Percentiles rank a stretch among this genome's conserved stretches.
Conservation (phyloP, 2,888 invertebrate species). For the Congeria kusceri region DNA sequence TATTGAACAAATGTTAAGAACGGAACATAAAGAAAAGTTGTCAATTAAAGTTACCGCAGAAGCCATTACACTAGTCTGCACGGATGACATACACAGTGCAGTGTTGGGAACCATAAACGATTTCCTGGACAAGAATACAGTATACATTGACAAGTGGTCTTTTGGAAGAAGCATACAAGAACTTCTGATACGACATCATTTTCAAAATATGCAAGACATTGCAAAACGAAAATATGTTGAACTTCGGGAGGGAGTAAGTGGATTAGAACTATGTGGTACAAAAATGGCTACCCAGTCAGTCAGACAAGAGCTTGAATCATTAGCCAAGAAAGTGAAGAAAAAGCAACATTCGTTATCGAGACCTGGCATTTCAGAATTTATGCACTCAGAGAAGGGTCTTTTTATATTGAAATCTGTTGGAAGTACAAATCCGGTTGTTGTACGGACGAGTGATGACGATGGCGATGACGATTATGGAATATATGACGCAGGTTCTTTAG, state of each 20-base stretch:
- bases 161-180: constrained; percentile 26
- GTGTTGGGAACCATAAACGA: constrained; percentile 33
- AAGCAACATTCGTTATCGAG: background rate
- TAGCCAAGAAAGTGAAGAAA: background rate
- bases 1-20: constrained; percentile 10
- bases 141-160: constrained; percentile 25
- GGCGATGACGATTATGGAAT: too few species aligned
- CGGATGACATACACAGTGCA: constrained; percentile 40
- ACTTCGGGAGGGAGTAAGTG: constrained; percentile 25
- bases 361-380: constrained; percentile 2
- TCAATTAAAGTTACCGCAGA: background rate
- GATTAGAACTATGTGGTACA: constrained; percentile 37
- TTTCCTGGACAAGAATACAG: constrained; percentile 55
- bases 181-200: constrained; percentile 51
- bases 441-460: too few species aligned
- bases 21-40: constrained; percentile 10
- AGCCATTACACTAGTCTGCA: constrained; percentile 17
- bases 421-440: too few species aligned
- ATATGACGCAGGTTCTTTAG: too few species aligned
- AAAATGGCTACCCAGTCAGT: constrained; percentile 21
- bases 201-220: constrained; percentile 43
- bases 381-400: background rate
- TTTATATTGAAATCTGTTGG: too few species aligned
- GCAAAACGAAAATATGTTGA: constrained; percentile 23
- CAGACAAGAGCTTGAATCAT: constrained; percentile 3